Evolutionary conservation across 2,888 invertebrate genomes (phyloP).

Genomic region (Cephus sareptanus): DNA sequence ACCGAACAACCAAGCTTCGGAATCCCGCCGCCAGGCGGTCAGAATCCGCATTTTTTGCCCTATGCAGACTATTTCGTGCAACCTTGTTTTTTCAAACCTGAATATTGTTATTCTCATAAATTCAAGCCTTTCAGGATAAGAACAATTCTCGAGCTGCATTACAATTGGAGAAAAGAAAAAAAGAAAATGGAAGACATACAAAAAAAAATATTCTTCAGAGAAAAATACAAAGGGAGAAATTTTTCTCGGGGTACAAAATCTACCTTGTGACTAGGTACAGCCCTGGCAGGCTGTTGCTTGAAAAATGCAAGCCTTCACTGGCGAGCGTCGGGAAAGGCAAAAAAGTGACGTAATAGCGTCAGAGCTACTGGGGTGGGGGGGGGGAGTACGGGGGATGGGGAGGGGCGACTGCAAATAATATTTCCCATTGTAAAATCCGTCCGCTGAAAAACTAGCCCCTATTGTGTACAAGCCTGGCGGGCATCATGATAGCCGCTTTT

Average conservation of each 20-base stretch:
- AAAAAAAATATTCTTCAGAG: slow-evolving; percentile 18
- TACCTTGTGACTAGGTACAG: neutral
- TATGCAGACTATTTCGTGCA: too few species aligned
- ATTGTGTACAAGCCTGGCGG: neutral
- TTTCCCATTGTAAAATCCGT: slow-evolving; percentile 1
- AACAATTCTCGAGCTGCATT: neutral
- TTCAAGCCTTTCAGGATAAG: too few species aligned
- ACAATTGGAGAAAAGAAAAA: neutral
- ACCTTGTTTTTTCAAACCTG: too few species aligned
- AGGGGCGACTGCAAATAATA: neutral
- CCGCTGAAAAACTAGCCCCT: neutral
- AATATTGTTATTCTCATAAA: too few species aligned
- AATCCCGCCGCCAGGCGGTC: too few species aligned
- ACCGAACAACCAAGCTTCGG: too few species aligned
- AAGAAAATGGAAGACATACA: neutral
- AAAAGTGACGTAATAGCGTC: slow-evolving; percentile 34
- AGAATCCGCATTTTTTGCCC: too few species aligned
- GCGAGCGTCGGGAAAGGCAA: slow-evolving; percentile 20
- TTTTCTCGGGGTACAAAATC: neutral
- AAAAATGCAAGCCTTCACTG: slow-evolving; percentile 27
- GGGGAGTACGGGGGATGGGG: too few species aligned
- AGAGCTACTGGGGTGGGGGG: neutral
- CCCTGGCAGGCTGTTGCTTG: slow-evolving; percentile 13
- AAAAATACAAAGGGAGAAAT: slow-evolving; percentile 9
- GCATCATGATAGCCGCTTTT: neutral